A percentile compares a stretch with the other conserved stretches of the same genome.
Evolutionary conservation across 2,797 vertebrate species (phyloP).

Genomic region (Sparidentex hasta): DNA sequence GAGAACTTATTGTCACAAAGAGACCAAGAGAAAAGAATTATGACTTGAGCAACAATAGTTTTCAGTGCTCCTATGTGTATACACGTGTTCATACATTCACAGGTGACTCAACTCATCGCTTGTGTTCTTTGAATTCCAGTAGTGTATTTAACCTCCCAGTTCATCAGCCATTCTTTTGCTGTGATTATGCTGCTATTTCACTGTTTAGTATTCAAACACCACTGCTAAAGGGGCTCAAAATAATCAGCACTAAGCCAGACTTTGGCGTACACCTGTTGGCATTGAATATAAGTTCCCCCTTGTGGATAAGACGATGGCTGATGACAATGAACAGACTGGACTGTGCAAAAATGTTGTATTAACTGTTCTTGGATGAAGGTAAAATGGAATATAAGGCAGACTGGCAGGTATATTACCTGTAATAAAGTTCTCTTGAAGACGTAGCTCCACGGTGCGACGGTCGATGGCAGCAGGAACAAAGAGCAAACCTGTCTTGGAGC

Average conservation of each 20-base stretch:
- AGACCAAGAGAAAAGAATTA: slow-evolving; percentile 3
- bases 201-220: not conserved
- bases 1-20: slow-evolving; percentile 11
- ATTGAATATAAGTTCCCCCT: not conserved
- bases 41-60: slow-evolving; percentile 14
- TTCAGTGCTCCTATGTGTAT: slow-evolving; percentile 10
- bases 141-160: not conserved
- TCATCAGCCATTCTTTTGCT: not conserved
- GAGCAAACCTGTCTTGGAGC: slow-evolving; percentile 91
- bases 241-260: not conserved
- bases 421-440: slow-evolving; percentile 93
- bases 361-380: not conserved
- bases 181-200: not conserved
- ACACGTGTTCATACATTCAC: not conserved
- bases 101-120: not conserved
- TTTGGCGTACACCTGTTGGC: not conserved
- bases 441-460: slow-evolving; percentile 90
- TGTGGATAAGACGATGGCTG: not conserved
- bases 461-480: slow-evolving; percentile 92
- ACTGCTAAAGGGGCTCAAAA: not conserved
- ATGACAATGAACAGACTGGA: slow-evolving; percentile 1
- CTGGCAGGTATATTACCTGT: slow-evolving; percentile 71
- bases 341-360: not conserved
- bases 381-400: slow-evolving; percentile 2
- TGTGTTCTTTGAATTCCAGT: not conserved